These are phyloP conservation scores for Eupithecia inturbata DNA, from an alignment of 2,888 invertebrate genomes.

Conservation along the genomic window DNA sequence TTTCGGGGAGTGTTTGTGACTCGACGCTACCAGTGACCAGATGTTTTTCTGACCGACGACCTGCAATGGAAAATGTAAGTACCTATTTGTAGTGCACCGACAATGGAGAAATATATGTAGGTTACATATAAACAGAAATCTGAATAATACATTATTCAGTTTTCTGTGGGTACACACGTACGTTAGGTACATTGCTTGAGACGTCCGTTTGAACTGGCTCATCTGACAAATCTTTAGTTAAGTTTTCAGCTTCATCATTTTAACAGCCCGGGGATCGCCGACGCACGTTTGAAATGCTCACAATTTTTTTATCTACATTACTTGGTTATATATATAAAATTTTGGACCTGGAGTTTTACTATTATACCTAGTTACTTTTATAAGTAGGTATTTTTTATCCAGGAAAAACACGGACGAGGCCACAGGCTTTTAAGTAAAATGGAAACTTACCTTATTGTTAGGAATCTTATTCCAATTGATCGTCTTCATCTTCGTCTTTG, in stretches of 20 bases:
- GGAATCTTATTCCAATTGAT: conserved; percentile 99
- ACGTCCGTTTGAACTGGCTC: neutral
- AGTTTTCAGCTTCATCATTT: neutral
- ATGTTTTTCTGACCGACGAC: conserved; percentile 96
- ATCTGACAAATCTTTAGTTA: neutral
- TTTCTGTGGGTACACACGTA: too few species aligned
- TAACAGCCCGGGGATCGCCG: neutral
- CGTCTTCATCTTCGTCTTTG: conserved; percentile 98
- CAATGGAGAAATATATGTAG: too few species aligned
- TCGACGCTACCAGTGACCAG: conserved; percentile 95
- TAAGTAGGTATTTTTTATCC: too few species aligned
- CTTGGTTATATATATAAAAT: too few species aligned
- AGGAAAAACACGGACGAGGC: neutral
- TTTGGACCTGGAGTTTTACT: too few species aligned
- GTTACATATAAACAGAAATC: too few species aligned
- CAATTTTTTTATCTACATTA: too few species aligned
- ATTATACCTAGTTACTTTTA: too few species aligned
- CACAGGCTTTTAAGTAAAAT: neutral
- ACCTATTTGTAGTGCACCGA: neutral
- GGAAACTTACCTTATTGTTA: conserved; percentile 88
- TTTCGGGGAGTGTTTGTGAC: conserved; percentile 92
- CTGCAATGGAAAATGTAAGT: conserved; percentile 61
- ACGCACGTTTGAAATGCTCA: neutral
- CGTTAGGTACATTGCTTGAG: too few species aligned
- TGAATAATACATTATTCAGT: too few species aligned